Conservation (phyloP, 2,113 vertebrate species). For the Nyctereutes procyonoides region DNA sequence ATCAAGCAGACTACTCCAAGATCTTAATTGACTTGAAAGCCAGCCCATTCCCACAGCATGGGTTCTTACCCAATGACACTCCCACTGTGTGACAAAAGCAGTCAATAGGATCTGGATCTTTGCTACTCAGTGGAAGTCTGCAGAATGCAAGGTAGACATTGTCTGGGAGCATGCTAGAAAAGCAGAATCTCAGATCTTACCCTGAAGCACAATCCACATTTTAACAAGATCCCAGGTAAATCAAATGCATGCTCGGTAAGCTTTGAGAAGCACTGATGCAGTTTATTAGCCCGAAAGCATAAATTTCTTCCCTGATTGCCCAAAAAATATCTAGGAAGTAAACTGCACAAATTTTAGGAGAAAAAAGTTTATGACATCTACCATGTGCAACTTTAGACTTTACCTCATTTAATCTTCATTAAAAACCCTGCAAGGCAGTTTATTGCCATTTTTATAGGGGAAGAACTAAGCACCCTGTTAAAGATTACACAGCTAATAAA, state of each 20-base stretch:
- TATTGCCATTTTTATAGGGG: neutral
- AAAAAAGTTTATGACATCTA: neutral
- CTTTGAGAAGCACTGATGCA: neutral
- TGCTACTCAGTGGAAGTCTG: neutral
- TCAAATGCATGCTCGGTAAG: neutral
- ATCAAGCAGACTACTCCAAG: neutral
- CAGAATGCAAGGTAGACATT: too few species aligned
- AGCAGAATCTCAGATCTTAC: neutral
- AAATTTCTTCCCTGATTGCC: neutral
- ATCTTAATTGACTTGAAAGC: neutral
- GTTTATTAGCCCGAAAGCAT: neutral
- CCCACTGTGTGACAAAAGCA: neutral
- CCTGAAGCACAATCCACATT: neutral
- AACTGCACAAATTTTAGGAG: neutral
- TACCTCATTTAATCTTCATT: neutral
- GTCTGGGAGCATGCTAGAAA: neutral
- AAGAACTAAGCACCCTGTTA: neutral
- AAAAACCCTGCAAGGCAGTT: neutral
- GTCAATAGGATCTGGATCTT: neutral
- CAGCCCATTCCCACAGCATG: neutral
- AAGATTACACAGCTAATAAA: conserved; percentile 35
- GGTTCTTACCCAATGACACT: neutral
- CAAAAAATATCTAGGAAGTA: conserved; percentile 33
- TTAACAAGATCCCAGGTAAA: neutral
- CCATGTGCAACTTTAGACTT: neutral